These are phyloP conservation scores for Centropristis striata DNA, from an alignment of 2,113 vertebrate species.

Conservation along the genomic window DNA sequence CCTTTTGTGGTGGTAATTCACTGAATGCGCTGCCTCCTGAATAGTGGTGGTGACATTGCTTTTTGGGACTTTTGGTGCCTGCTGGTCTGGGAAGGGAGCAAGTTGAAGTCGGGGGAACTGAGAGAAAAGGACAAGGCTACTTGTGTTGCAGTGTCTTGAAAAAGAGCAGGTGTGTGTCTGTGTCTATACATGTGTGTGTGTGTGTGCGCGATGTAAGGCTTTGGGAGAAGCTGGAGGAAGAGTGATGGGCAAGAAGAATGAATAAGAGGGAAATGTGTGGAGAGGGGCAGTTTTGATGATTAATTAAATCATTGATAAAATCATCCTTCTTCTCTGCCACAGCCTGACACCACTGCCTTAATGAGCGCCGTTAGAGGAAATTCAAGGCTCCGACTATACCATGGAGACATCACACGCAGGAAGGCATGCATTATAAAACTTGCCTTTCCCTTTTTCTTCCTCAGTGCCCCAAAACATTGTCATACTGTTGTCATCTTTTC, in stretches of 20 bases:
- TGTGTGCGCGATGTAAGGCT: constrained; percentile 20
- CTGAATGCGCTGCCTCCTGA: constrained; percentile 48
- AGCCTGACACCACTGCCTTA: constrained; percentile 63
- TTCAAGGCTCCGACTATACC: constrained; percentile 62
- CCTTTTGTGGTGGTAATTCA: constrained; percentile 72
- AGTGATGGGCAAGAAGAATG: constrained; percentile 44
- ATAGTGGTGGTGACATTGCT: constrained; percentile 67
- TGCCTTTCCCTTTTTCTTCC: constrained; percentile 37
- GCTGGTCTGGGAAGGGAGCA: constrained; percentile 52
- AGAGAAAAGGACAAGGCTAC: constrained; percentile 68
- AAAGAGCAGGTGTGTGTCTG: constrained; percentile 68
- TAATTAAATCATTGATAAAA: constrained; percentile 80
- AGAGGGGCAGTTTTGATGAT: constrained; percentile 70
- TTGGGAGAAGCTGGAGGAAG: constrained; percentile 13
- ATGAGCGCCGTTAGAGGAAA: constrained; percentile 62
- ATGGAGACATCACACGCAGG: constrained; percentile 59
- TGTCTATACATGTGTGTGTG: constrained; percentile 17
- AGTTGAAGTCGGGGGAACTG: constrained; percentile 73
- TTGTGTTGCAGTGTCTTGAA: constrained; percentile 71
- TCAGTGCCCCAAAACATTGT: constrained; percentile 16
- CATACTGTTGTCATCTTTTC: constrained; percentile 10
- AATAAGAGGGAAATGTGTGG: constrained; percentile 37
- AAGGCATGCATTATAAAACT: constrained; percentile 67
- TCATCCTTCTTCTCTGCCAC: constrained; percentile 42
- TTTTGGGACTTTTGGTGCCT: constrained; percentile 70